These are phyloP conservation scores for Botia kubotai DNA, from an alignment of 2,797 vertebrate species.

Conservation along the genomic window DNA sequence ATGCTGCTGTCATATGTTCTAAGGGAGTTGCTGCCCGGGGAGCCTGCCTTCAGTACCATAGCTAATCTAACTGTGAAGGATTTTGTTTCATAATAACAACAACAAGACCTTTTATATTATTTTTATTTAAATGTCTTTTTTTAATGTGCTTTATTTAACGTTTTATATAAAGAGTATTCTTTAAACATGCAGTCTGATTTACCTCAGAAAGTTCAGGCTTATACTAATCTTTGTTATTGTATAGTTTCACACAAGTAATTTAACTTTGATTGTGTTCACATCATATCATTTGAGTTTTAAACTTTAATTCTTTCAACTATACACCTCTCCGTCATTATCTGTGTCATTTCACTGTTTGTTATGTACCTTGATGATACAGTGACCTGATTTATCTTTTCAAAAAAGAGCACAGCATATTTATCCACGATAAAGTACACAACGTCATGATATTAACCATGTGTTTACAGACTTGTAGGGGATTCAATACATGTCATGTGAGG, in stretches of 20 bases:
- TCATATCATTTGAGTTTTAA: background rate
- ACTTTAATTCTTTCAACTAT: background rate
- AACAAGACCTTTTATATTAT: too few relatives aligned
- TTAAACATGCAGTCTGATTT: conserved; percentile 3
- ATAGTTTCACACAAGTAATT: background rate
- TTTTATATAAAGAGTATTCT: conserved; percentile 10
- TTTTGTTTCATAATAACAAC: conserved; percentile 10
- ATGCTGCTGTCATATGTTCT: conserved; percentile 73
- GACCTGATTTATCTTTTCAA: background rate
- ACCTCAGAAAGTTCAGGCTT: conserved; percentile 12
- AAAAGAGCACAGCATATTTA: background rate
- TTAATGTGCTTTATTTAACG: conserved; percentile 5
- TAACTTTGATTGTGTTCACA: conserved; percentile 9
- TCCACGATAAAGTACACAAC: background rate
- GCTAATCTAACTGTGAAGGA: conserved; percentile 38
- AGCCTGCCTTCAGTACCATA: conserved; percentile 63
- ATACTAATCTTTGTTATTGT: background rate
- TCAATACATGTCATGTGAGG: background rate
- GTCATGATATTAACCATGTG: background rate
- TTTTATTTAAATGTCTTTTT: background rate
- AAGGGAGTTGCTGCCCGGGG: conserved; percentile 70
- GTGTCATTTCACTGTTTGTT: background rate
- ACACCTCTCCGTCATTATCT: background rate
- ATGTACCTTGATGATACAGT: background rate
- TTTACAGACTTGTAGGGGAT: background rate